phyloP scores from a whole-genome alignment of 2,797 vertebrate species.

The Clarias pachynema region DNA sequence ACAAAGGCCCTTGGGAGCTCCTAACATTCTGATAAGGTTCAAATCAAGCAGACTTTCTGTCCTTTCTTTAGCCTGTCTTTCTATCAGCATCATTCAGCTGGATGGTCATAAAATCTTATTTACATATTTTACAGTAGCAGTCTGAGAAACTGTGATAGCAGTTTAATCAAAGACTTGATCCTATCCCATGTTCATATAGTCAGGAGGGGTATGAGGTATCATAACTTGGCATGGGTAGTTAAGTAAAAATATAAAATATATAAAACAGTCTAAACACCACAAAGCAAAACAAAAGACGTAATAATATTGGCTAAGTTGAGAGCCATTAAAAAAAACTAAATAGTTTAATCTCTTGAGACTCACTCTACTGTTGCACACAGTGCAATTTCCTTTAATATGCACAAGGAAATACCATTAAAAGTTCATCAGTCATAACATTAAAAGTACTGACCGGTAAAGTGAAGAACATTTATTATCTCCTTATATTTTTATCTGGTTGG shows the following conservation, averaged over 20 bases:
- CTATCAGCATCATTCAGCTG: slow-evolving; percentile 32
- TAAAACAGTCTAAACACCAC: not conserved
- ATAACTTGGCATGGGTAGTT: not conserved
- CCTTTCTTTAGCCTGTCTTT: slow-evolving; percentile 42
- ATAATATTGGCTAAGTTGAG: not conserved
- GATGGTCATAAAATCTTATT: not conserved
- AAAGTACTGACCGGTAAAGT: too few species aligned
- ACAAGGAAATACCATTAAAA: too few species aligned
- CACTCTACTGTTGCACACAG: too few species aligned
- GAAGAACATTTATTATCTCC: too few species aligned
- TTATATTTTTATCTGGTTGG: too few species aligned
- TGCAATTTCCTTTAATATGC: too few species aligned
- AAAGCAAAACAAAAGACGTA: not conserved
- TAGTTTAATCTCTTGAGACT: not conserved
- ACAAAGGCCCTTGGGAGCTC: slow-evolving; percentile 63
- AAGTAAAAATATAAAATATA: not conserved
- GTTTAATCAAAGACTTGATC: not conserved
- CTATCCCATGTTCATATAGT: not conserved
- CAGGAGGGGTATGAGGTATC: not conserved
- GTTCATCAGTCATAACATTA: too few species aligned
- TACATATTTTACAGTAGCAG: not conserved
- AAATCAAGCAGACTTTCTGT: slow-evolving; percentile 59
- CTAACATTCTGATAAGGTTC: slow-evolving; percentile 54
- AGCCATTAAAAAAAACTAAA: not conserved
- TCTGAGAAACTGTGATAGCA: not conserved